Conservation (phyloP, 2,113 vertebrate species). For the Dipodomys ordii region DNA sequence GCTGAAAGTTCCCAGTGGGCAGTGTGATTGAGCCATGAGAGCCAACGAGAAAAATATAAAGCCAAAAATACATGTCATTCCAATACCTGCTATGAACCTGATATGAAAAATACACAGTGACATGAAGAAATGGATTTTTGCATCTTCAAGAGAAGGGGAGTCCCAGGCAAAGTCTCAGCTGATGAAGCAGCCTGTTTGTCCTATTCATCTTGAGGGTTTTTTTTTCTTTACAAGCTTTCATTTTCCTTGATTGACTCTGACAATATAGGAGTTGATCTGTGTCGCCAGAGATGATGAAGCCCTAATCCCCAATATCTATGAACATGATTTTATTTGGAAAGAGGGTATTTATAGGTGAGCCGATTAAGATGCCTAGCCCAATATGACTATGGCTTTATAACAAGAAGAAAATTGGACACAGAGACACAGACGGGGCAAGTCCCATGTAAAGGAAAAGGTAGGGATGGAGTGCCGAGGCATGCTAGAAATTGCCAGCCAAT, state of each 20-base stretch:
- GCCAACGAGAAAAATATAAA: not conserved
- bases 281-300: not conserved
- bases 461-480: not conserved
- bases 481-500: not conserved
- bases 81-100: not conserved
- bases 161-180: not conserved
- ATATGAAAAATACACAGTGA: not conserved
- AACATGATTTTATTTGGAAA: not conserved
- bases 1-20: not conserved
- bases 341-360: slow-evolving; percentile 16
- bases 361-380: not conserved
- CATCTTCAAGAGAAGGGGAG: not conserved
- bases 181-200: not conserved
- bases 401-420: not conserved
- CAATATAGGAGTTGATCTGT: not conserved
- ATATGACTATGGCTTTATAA: not conserved
- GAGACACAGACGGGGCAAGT: not conserved
- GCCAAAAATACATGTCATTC: not conserved
- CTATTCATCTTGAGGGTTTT: not conserved
- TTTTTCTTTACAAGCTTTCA: not conserved
- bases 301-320: not conserved
- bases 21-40: not conserved
- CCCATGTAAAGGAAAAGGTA: not conserved
- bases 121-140: not conserved
- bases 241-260: not conserved